phyloP scores from a whole-genome alignment of 1,140 invertebrate species.

The Littorina saxatilis region DNA sequence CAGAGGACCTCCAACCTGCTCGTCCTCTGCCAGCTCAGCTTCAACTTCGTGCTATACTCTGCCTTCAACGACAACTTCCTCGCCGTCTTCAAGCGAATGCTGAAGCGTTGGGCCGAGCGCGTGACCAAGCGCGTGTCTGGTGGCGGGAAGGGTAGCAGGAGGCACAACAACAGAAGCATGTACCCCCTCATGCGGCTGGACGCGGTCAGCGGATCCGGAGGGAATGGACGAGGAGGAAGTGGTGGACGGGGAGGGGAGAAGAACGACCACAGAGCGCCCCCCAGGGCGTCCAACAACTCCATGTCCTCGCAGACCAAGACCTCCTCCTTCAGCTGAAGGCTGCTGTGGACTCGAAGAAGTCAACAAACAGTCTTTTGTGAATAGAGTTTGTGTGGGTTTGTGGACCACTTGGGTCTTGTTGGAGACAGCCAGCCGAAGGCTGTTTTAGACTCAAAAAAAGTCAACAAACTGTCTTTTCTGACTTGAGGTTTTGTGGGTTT shows the following conservation, averaged over 20 bases:
- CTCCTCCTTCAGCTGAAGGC: background rate
- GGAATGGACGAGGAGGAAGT: background rate
- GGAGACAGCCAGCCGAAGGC: background rate
- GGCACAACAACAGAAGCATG: background rate
- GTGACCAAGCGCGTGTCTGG: constrained; percentile 17
- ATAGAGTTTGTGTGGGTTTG: too few species aligned
- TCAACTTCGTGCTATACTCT: constrained; percentile 70
- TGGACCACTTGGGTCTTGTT: too few species aligned
- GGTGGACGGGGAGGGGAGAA: background rate
- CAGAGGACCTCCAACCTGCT: constrained; percentile 60
- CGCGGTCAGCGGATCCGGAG: background rate
- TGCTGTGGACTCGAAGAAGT: too few species aligned
- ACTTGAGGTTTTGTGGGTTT: too few species aligned
- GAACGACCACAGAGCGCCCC: background rate
- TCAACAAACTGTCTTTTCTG: too few species aligned
- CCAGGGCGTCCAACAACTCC: constrained; percentile 28
- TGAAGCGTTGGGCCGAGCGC: constrained; percentile 48
- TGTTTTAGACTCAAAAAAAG: too few species aligned
- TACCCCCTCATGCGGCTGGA: background rate
- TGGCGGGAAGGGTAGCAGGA: constrained; percentile 25
- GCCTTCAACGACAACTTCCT: constrained; percentile 70
- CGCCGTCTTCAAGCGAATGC: constrained; percentile 38
- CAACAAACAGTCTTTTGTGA: too few species aligned
- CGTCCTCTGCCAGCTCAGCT: constrained; percentile 65
- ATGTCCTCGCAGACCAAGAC: constrained; percentile 27